A percentile compares a stretch with the other conserved stretches of the same genome.
These are phyloP conservation scores for Drosophila ogumai DNA, from an alignment of 1,140 invertebrate species.

Conservation along the genomic window DNA sequence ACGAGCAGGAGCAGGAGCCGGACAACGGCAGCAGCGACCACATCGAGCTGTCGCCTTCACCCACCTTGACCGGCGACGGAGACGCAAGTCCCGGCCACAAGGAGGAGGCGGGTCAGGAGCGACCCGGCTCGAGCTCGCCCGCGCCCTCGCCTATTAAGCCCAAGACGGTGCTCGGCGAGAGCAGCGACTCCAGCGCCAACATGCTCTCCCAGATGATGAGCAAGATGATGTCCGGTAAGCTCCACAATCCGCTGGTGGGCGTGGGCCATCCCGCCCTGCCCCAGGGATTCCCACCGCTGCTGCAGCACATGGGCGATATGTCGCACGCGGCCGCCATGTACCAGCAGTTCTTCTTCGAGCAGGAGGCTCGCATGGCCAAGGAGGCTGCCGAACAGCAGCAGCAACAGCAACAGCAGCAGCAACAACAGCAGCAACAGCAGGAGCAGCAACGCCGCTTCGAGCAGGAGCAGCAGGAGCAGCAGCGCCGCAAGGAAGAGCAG, in stretches of 20 bases:
- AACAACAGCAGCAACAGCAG: conserved; percentile 86
- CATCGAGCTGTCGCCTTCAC: conserved; percentile 85
- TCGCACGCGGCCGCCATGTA: conserved; percentile 91
- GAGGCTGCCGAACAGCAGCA: conserved; percentile 86
- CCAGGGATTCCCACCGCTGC: conserved; percentile 86
- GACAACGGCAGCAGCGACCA: conserved; percentile 86
- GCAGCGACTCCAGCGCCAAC: conserved; percentile 85
- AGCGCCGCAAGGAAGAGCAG: conserved; percentile 86
- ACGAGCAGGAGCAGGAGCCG: conserved; percentile 89
- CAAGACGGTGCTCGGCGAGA: conserved; percentile 41
- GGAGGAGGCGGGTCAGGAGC: conserved; percentile 85
- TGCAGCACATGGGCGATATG: conserved; percentile 87
- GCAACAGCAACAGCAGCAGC: conserved; percentile 86
- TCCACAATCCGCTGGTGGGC: conserved; percentile 85
- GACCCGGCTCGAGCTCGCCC: conserved; percentile 86
- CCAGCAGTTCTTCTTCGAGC: conserved; percentile 91
- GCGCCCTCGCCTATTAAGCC: conserved; percentile 65
- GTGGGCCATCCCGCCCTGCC: conserved; percentile 86
- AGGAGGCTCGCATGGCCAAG: conserved; percentile 90
- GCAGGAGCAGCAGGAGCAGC: conserved; percentile 85
- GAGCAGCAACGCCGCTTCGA: conserved; percentile 87
- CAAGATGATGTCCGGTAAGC: conserved; percentile 89
- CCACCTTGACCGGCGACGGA: conserved; percentile 59
- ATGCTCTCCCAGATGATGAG: conserved; percentile 89
- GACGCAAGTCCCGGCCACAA: conserved; percentile 86